Percentiles rank a stretch among this genome's conserved stretches.
Conservation (phyloP, 2,797 vertebrate species). For the Lophius americanus region DNA sequence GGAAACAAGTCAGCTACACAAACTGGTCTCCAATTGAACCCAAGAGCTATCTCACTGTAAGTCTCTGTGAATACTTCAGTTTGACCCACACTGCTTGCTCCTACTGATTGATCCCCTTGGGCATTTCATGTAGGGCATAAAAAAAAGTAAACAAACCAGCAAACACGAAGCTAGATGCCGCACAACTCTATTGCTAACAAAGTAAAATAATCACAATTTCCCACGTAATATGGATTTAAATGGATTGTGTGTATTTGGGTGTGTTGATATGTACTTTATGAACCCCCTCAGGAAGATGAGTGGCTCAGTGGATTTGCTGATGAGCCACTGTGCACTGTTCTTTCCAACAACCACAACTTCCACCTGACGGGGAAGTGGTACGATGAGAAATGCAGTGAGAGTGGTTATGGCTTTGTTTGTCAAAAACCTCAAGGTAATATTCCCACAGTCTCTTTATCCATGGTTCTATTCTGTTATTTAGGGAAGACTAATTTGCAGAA, state of each 20-base stretch:
- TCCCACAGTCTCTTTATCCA: not conserved
- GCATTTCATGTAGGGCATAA: too few relatives aligned
- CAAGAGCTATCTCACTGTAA: constrained; percentile 73
- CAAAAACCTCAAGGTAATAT: constrained; percentile 89
- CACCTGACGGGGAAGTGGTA: constrained; percentile 94
- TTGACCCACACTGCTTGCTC: not conserved
- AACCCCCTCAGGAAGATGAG: constrained; percentile 56
- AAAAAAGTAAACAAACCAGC: not conserved
- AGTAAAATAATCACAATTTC: not conserved
- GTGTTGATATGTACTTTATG: constrained; percentile 7
- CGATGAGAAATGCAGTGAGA: constrained; percentile 87
- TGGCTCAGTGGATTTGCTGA: constrained; percentile 64
- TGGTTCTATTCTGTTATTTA: not conserved
- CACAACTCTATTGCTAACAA: not conserved
- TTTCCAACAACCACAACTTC: constrained; percentile 91
- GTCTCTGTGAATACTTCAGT: constrained; percentile 5
- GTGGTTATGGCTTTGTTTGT: constrained; percentile 90
- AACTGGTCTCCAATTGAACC: constrained; percentile 90
- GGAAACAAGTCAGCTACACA: constrained; percentile 82
- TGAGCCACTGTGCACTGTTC: constrained; percentile 82
- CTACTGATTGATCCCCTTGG: not conserved
- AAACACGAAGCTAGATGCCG: not conserved
- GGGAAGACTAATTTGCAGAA: too few relatives aligned
- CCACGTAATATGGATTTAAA: not conserved
- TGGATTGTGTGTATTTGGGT: not conserved